Conservation (phyloP, 1,140 invertebrate genomes). For the Hetaerina americana region DNA sequence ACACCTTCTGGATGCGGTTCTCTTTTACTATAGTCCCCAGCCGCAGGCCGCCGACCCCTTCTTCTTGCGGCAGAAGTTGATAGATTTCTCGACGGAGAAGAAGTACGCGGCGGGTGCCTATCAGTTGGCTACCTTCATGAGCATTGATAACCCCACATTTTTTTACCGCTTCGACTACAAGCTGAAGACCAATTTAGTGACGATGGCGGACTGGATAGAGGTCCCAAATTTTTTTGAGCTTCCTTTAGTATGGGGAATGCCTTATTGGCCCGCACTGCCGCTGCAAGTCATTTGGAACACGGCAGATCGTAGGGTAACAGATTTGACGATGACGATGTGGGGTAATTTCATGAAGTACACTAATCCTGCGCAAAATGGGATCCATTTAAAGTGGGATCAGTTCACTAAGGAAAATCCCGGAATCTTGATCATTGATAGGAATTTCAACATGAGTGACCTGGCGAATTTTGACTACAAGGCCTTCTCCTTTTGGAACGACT, state of each 20-base stretch:
- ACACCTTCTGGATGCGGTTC: slow-evolving; percentile 53
- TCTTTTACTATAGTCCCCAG: slow-evolving; percentile 54
- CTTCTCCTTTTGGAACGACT: slow-evolving; percentile 67
- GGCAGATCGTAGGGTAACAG: slow-evolving; percentile 58
- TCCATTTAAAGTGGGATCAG: slow-evolving; percentile 52
- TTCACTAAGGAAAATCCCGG: slow-evolving; percentile 46
- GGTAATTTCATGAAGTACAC: slow-evolving; percentile 55
- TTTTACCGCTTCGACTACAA: slow-evolving; percentile 64
- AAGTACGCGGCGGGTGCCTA: slow-evolving; percentile 54
- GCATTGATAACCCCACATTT: slow-evolving; percentile 39
- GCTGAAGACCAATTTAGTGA: slow-evolving; percentile 46
- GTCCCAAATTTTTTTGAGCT: slow-evolving; percentile 67
- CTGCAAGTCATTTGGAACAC: slow-evolving; percentile 47
- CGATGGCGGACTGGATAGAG: slow-evolving; percentile 55
- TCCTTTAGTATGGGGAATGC: slow-evolving; percentile 62
- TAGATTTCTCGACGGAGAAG: slow-evolving; percentile 57
- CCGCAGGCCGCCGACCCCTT: slow-evolving; percentile 38
- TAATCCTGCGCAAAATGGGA: slow-evolving; percentile 47
- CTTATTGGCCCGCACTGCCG: slow-evolving; percentile 40
- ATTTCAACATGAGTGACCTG: slow-evolving; percentile 53
- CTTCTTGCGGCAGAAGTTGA: slow-evolving; percentile 40
- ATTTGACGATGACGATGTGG: slow-evolving; percentile 62
- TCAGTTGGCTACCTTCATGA: slow-evolving; percentile 45
- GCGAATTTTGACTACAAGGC: slow-evolving; percentile 53
- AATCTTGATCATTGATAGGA: slow-evolving; percentile 55